Conservation (phyloP, 2,797 vertebrate genomes). For the Rhinatrema bivittatum region DNA sequence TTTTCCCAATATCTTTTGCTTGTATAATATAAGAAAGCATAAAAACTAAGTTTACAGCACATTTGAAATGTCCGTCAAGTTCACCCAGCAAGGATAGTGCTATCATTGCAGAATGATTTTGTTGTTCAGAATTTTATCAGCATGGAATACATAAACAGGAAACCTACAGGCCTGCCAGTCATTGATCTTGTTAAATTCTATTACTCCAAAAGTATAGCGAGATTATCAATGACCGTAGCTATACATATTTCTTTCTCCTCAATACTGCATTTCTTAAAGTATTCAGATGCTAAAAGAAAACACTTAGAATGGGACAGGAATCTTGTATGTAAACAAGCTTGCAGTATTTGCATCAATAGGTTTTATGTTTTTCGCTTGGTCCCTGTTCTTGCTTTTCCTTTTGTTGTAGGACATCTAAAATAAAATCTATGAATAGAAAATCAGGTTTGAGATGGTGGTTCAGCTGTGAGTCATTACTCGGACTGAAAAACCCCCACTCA, state of each 20-base stretch:
- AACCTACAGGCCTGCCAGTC: background rate
- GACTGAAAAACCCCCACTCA: conserved; percentile 4
- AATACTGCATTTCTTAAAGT: conserved; percentile 25
- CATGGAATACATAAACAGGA: conserved; percentile 16
- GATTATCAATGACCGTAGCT: conserved; percentile 19
- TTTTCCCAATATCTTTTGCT: conserved; percentile 10
- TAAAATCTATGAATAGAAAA: conserved; percentile 11
- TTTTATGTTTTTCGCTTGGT: conserved; percentile 5
- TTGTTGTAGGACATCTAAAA: conserved; percentile 15
- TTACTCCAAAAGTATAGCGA: conserved; percentile 13
- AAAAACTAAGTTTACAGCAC: conserved; percentile 5
- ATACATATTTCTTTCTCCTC: conserved; percentile 3
- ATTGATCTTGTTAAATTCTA: conserved; percentile 24
- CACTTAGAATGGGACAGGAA: conserved; percentile 10
- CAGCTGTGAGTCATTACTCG: conserved; percentile 15
- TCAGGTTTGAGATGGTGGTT: conserved; percentile 15
- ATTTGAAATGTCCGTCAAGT: conserved; percentile 5
- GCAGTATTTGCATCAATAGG: conserved; percentile 4
- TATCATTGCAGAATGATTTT: conserved; percentile 5
- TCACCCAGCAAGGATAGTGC: conserved; percentile 5
- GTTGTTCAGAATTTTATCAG: conserved; percentile 8
- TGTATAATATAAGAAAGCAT: conserved; percentile 11
- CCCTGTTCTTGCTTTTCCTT: background rate
- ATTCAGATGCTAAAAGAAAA: conserved; percentile 16
- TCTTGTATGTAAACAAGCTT: conserved; percentile 13